A percentile compares a stretch with the other conserved stretches of the same genome.
Conservation (phyloP, 2,797 vertebrate species). For the Myotis myotis region DNA sequence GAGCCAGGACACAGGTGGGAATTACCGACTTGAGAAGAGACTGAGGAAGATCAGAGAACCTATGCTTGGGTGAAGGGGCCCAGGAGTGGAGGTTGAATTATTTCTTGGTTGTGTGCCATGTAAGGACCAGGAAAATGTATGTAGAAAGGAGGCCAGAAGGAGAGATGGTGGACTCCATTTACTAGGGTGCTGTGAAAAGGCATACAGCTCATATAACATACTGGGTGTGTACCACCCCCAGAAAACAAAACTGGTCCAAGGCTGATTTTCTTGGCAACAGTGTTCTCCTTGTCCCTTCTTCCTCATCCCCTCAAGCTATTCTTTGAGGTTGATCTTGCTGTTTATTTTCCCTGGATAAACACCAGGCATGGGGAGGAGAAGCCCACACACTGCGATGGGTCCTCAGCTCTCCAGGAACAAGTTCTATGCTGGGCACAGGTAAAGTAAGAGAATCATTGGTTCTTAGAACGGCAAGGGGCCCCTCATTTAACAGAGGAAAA, state of each 20-base stretch:
- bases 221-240: neutral
- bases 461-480: neutral
- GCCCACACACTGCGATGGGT: neutral
- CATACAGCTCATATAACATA: fast-evolving
- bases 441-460: neutral
- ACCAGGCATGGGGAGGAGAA: neutral
- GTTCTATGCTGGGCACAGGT: fast-evolving
- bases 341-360: neutral
- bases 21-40: neutral
- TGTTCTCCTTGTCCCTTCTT: neutral
- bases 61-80: neutral
- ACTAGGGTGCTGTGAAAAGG: neutral
- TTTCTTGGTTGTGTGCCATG: neutral
- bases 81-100: neutral
- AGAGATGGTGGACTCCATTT: neutral
- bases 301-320: neutral
- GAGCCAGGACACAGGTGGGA: neutral
- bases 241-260: neutral
- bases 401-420: neutral
- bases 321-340: neutral
- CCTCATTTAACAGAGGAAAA: neutral
- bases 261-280: neutral
- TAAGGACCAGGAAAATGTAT: neutral
- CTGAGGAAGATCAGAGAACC: neutral
- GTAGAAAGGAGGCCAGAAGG: neutral